Evolutionary conservation across 2,888 invertebrate species (phyloP), one percentile per base, ranked within the genome.

Genomic region (Agonopterix subpropinquella): DNA sequence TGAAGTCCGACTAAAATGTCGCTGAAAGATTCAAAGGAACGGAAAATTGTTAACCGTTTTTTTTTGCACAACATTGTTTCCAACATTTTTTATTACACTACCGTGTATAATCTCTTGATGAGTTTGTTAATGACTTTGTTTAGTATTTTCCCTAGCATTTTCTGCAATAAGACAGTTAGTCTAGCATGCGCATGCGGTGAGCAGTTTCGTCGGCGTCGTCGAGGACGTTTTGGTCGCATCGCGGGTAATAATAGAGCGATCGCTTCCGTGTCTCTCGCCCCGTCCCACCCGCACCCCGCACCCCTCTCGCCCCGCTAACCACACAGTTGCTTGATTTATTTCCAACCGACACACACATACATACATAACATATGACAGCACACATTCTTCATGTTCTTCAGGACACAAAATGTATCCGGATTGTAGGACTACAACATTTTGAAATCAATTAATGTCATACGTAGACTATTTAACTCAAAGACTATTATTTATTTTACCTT

Each of bases 171-270:
- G 39, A 39, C 39, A 39, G 39, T 28, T 28, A 28, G 28, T 28
- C 28, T 28, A 28, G 28, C 11, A 11, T 39, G 39, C 39, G 28
- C 11, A 11, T 39, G 39, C 39, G 10, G 4, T 5, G 10, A 39
- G 39, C 11, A 11, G 7, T 11, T 18, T n/a, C 13, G 36, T 13
- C 42, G 45, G n/a, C 43, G 36, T 41, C 36, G 45, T 46, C 43
- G 47, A 45, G 47, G 51, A 47, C 53, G 47, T 53, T 51, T 53
- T 55, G 51, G 43, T 53, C 56, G 45, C 53, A 41, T 56, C 54
- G 48, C 49, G 47, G 50, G 52, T 52, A 55, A 57, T 50, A 57
- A 57, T 57, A 57, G 57, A 55, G 55, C 47, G 48, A 48, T 57
- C 47, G 52, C 57, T 57, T 57, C 57, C 57, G 52, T 50, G 51